Percentiles rank a stretch among this genome's conserved stretches.
Evolutionary conservation across 2,113 vertebrate species (phyloP).

Genomic region (Hypocryptadius cinnamomeus): DNA sequence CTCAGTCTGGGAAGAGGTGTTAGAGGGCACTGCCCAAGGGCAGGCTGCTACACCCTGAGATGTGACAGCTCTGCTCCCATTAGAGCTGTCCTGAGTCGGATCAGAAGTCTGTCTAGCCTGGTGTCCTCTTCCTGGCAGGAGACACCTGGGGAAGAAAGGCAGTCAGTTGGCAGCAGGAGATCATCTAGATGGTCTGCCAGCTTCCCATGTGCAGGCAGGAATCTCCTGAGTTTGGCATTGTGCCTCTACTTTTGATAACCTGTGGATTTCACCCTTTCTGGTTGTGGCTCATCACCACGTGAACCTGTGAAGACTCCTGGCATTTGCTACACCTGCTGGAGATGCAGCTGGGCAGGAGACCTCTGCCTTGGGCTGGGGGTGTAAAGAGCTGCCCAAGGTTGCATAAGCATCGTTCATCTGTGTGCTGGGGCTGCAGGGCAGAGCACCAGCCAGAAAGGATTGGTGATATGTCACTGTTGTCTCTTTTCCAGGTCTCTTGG

Average conservation of each 20-base stretch:
- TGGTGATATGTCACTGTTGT: background rate
- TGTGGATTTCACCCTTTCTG: background rate
- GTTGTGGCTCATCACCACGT: background rate
- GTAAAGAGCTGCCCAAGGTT: background rate
- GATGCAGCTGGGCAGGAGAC: background rate
- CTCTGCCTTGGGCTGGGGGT: background rate
- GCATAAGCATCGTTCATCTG: accelerated
- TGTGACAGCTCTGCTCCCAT: background rate
- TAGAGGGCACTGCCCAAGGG: background rate
- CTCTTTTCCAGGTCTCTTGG: background rate
- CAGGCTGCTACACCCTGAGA: background rate
- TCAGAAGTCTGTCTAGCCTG: background rate
- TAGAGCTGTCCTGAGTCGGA: background rate
- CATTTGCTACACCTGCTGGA: background rate
- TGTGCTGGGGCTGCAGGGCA: background rate
- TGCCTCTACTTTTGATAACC: background rate
- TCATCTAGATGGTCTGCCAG: background rate
- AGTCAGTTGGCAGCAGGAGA: background rate
- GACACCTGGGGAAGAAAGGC: background rate
- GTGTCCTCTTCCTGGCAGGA: background rate
- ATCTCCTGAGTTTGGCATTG: background rate
- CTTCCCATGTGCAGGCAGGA: background rate
- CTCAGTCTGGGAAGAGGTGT: accelerated
- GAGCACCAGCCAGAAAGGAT: background rate
- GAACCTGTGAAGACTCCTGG: background rate